Base-by-base conservation (phyloP, 2,888 invertebrate genomes). In the Masnerella sp. region DNA sequence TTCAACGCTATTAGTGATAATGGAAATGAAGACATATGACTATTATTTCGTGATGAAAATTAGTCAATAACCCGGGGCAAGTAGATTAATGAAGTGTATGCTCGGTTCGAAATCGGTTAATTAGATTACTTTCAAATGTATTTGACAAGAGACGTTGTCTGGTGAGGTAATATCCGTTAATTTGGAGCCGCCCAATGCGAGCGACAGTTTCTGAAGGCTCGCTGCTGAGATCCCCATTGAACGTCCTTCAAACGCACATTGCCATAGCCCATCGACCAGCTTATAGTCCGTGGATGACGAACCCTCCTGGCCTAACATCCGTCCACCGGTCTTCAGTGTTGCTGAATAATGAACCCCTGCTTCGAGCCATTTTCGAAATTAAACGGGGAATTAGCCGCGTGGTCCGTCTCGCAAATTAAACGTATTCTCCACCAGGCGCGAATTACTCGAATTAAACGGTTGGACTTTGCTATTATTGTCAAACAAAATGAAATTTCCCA, bases 121-220 rank as follows among this genome's bases (percentile, higher is more conserved):
- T 64, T 64, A 52, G 64, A 54, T 64, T 64, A 64, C 43, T 36
- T 54, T 64, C 17, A 45, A 52, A 64, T 54, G 54, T 36, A 54
- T 64, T 54, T 65, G 65, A 65, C 54, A 56, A 54, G 40, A 34
- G 9, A 5, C 20, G 17, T 30, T 49, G 43, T 42, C 32, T 45
- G 32, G 47, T 25, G 17, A 30, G 25, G 22, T 49, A 58, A 67
- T 49, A 67, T 18, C 67, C 49, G 32, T 22, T 34, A 54, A 45
- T 42, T 52, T 52, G 34, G 45, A 64, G 52, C 47, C 47, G 49
- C 32, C 22, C 15, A 20, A 9, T 28, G 58, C 51, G 43, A 18
- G 42, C 49, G 58, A 58, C 67, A 58, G 67, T 58, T 49, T 67
- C 58, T 58, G 67, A 42, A 67, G 58, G 54, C 54, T 47, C 47